Percentiles rank a stretch among this genome's conserved stretches.
Conservation (phyloP, 2,113 vertebrate genomes). For the Rhipidura dahli region DNA sequence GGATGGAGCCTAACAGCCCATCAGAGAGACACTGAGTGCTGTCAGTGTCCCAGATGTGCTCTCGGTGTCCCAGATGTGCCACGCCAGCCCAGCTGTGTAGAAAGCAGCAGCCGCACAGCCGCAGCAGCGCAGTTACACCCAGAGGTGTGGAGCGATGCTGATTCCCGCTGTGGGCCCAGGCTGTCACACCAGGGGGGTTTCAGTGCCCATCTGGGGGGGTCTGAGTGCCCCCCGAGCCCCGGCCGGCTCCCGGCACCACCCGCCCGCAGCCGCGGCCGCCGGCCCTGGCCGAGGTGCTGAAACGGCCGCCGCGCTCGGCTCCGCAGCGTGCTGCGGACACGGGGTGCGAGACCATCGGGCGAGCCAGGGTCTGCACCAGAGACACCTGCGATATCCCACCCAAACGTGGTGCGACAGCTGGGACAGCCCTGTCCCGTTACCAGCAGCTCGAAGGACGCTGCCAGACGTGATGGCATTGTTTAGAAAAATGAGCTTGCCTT, state of each 20-base stretch:
- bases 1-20: background rate
- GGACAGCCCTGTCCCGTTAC: background rate
- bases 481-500: background rate
- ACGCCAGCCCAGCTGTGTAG: background rate
- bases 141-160: rapidly evolving
- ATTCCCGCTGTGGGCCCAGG: no score
- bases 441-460: background rate
- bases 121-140: background rate
- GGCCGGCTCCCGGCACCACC: background rate
- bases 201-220: background rate
- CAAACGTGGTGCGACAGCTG: rapidly evolving
- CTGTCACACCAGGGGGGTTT: rapidly evolving
- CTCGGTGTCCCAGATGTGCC: rapidly evolving
- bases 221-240: background rate
- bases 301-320: background rate
- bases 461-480: rapidly evolving
- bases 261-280: background rate
- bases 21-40: rapidly evolving
- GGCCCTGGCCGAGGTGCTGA: conserved; percentile 55
- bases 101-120: background rate
- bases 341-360: rapidly evolving
- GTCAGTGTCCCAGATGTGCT: rapidly evolving
- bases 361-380: rapidly evolving
- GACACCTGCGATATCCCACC: rapidly evolving
- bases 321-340: no score